A percentile compares a stretch with the other conserved stretches of the same genome.
phyloP scores from a whole-genome alignment of 2,888 invertebrate species.

The Barypeithes pellucidus region DNA sequence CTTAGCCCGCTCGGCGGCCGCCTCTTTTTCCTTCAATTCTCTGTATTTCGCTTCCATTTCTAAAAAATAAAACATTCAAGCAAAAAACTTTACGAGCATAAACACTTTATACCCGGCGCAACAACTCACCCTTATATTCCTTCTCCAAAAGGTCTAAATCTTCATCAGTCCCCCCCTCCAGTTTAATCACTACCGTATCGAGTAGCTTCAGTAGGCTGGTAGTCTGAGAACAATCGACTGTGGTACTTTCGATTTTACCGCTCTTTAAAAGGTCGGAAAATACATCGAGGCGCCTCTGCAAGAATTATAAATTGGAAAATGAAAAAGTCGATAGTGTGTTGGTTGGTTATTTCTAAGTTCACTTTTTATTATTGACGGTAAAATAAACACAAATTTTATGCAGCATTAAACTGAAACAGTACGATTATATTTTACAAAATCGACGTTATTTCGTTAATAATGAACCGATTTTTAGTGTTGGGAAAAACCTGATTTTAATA shows the following conservation, averaged over 20 bases:
- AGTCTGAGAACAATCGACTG: conserved; percentile 89
- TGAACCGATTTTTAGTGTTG: too few relatives aligned
- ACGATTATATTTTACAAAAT: too few relatives aligned
- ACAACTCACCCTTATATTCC: conserved; percentile 71
- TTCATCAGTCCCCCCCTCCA: conserved; percentile 94
- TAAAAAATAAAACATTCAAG: conserved; percentile 44
- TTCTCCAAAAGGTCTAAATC: conserved; percentile 91
- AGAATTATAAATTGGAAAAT: too few relatives aligned
- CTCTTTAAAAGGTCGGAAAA: conserved; percentile 88
- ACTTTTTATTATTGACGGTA: too few relatives aligned
- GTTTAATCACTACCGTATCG: conserved; percentile 96
- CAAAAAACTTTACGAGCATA: neutral
- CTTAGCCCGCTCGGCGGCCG: conserved; percentile 57
- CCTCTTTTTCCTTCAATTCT: conserved; percentile 63
- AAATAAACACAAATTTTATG: too few relatives aligned
- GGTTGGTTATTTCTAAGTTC: too few relatives aligned
- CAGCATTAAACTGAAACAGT: too few relatives aligned
- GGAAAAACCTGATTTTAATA: too few relatives aligned
- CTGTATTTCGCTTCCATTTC: conserved; percentile 64
- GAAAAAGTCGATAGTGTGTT: too few relatives aligned
- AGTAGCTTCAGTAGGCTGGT: conserved; percentile 89
- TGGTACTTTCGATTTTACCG: conserved; percentile 82
- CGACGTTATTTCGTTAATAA: too few relatives aligned
- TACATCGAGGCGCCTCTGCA: conserved; percentile 88
- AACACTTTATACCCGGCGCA: too few relatives aligned